Evolutionary conservation across 1,140 invertebrate genomes (phyloP).

Genomic region (Orchesella cincta): DNA sequence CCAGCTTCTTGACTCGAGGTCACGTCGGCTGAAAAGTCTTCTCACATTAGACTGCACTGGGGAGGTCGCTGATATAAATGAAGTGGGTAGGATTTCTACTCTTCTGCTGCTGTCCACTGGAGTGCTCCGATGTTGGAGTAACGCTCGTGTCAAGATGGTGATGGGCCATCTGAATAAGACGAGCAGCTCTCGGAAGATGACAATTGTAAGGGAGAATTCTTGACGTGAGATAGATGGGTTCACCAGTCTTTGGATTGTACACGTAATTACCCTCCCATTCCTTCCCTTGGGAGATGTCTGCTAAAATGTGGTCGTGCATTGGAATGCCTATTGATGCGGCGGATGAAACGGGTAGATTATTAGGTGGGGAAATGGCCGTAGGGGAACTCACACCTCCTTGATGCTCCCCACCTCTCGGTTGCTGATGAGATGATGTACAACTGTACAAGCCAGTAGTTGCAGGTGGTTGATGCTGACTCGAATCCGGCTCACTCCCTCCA

Average conservation of each 20-base stretch:
- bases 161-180: slow-evolving; percentile 50
- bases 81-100: slow-evolving; percentile 66
- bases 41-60: slow-evolving; percentile 51
- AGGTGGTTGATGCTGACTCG: neutral
- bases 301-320: slow-evolving; percentile 65
- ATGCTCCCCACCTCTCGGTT: no score
- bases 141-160: slow-evolving; percentile 4
- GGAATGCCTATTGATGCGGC: slow-evolving; percentile 61
- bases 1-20: slow-evolving; percentile 52
- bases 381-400: neutral
- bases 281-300: slow-evolving; percentile 70
- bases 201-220: slow-evolving; percentile 68
- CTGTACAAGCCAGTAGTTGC: no score
- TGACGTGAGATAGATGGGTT: slow-evolving; percentile 76
- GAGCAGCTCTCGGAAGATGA: slow-evolving; percentile 63
- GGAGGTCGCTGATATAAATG: slow-evolving; percentile 69
- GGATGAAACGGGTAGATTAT: neutral
- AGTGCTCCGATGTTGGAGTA: neutral
- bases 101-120: neutral
- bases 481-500: no score
- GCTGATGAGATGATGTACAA: no score
- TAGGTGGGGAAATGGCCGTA: slow-evolving; percentile 13
- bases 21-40: slow-evolving; percentile 52
- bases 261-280: slow-evolving; percentile 85
- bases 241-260: slow-evolving; percentile 75